Conservation (phyloP, 2,888 invertebrate species). For the Chironomus riparius region DNA sequence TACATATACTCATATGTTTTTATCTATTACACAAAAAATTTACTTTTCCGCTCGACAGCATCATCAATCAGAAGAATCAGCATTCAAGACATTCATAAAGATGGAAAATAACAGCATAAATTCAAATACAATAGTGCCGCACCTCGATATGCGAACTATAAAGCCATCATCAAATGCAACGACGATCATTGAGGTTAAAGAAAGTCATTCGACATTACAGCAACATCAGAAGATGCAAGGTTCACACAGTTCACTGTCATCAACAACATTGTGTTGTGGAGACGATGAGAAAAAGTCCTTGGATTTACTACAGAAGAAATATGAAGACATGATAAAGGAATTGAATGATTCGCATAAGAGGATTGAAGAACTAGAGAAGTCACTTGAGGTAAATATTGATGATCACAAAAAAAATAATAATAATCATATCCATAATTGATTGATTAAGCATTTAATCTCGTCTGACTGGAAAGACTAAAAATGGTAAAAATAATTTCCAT, state of each 20-base stretch:
- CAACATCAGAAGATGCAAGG: not conserved
- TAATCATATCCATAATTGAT: not conserved
- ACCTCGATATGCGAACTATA: slow-evolving; percentile 7
- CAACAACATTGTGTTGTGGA: not conserved
- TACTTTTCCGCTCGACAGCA: slow-evolving; percentile 2
- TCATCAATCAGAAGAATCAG: slow-evolving; percentile 9
- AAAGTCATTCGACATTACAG: not conserved
- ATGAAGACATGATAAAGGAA: slow-evolving; percentile 3
- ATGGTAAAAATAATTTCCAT: not conserved
- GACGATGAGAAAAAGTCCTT: slow-evolving; percentile 4
- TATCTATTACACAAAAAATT: not conserved
- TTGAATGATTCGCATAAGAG: slow-evolving; percentile 11
- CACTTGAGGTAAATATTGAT: slow-evolving; percentile 12
- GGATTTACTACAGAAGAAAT: slow-evolving; percentile 6
- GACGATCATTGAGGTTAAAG: slow-evolving; percentile 24
- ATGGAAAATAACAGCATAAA: slow-evolving; percentile 2
- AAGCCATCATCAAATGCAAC: slow-evolving; percentile 13
- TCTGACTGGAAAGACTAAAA: not conserved
- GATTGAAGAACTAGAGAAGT: slow-evolving; percentile 15
- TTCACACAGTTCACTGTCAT: not conserved
- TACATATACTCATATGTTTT: too few relatives aligned
- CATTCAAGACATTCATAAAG: slow-evolving; percentile 21
- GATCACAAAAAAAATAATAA: not conserved
- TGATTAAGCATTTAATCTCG: not conserved
- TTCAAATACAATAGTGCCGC: slow-evolving; percentile 4